phyloP scores from a whole-genome alignment of 2,888 invertebrate genomes.

The Pachydiplax longipennis region DNA sequence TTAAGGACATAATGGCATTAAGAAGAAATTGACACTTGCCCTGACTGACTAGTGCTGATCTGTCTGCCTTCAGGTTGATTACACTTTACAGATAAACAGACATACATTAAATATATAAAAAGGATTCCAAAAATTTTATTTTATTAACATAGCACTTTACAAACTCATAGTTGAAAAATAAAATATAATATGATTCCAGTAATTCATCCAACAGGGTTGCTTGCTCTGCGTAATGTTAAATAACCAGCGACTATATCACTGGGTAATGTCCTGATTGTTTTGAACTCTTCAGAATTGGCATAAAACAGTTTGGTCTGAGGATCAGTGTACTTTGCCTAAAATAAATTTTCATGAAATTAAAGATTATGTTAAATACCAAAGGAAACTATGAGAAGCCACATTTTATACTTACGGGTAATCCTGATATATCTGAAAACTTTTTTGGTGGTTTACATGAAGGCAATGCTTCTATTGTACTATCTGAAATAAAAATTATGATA shows the following conservation, averaged over 20 bases:
- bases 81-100: no score
- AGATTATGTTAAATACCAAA: not conserved
- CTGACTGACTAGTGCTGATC: no score
- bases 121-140: no score
- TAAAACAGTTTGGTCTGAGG: conserved; percentile 88
- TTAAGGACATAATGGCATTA: no score
- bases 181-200: not conserved
- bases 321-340: conserved; percentile 83
- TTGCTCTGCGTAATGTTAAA: conserved; percentile 81
- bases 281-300: conserved; percentile 86
- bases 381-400: not conserved
- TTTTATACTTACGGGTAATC: conserved; percentile 70
- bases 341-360: conserved; percentile 45
- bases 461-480: conserved; percentile 88
- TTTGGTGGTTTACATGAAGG: conserved; percentile 90
- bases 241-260: conserved; percentile 93
- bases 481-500: conserved; percentile 61
- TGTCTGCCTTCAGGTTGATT: no score
- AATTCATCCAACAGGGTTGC: conserved; percentile 21
- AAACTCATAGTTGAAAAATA: no score
- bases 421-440: conserved; percentile 93
- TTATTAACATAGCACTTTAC: no score
- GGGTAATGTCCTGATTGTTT: conserved; percentile 83
- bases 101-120: no score
- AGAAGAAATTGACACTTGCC: no score